Evolutionary conservation across 2,888 invertebrate species (phyloP).

Genomic region (Drosophila maculinotata): DNA sequence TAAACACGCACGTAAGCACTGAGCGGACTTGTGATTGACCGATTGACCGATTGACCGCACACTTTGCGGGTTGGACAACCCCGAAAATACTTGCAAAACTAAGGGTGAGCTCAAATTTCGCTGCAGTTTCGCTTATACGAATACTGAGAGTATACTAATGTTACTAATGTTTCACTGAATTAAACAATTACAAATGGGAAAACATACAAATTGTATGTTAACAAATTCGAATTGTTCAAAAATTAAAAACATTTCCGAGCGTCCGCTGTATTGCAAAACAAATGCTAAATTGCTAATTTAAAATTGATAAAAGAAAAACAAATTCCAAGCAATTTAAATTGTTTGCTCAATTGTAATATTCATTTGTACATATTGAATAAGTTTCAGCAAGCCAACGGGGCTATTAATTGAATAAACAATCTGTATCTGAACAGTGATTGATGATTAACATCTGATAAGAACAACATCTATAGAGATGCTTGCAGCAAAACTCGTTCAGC

Average conservation of each 20-base stretch:
- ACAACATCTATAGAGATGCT: conserved; percentile 9
- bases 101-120: no score
- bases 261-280: background rate
- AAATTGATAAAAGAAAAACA: background rate
- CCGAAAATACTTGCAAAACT: background rate
- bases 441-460: conserved; percentile 43
- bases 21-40: conserved; percentile 22
- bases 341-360: conserved; percentile 7
- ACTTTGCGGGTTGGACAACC: conserved; percentile 12
- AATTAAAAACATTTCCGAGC: background rate
- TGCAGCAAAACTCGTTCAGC: conserved; percentile 27
- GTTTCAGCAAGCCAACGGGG: conserved; percentile 14
- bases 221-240: no score
- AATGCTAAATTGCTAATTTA: background rate
- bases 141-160: no score
- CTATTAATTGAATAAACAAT: conserved; percentile 31
- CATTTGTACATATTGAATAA: conserved; percentile 30
- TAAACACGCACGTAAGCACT: conserved; percentile 57
- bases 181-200: no score
- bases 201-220: no score
- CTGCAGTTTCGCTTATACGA: no score
- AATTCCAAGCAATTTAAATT: conserved; percentile 8
- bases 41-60: conserved; percentile 23
- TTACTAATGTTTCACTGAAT: no score
- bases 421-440: conserved; percentile 29